Evolutionary conservation across 2,797 vertebrate species (phyloP).

Genomic region (Siniperca scherzeri): DNA sequence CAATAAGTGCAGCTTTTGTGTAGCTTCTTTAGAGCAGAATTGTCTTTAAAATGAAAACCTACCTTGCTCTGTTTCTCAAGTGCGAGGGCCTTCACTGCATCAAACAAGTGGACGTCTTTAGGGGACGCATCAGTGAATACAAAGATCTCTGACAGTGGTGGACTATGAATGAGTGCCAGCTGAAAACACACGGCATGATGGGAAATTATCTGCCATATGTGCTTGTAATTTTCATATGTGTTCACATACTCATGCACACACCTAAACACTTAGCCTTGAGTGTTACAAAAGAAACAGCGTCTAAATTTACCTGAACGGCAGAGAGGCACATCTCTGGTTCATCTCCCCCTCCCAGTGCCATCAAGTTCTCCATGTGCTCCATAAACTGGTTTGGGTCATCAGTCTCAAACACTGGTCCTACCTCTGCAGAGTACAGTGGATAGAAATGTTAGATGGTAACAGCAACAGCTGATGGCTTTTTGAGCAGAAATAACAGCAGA

Average conservation of each 20-base stretch:
- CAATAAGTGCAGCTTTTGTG: not conserved
- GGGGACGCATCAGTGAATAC: slow-evolving; percentile 93
- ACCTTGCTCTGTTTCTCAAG: slow-evolving; percentile 90
- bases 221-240: not conserved
- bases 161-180: slow-evolving; percentile 90
- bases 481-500: not conserved
- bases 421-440: slow-evolving; percentile 72
- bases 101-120: slow-evolving; percentile 88
- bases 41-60: not conserved
- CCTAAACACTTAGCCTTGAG: not conserved
- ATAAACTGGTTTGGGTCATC: slow-evolving; percentile 88
- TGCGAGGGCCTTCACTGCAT: slow-evolving; percentile 85
- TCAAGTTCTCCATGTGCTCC: slow-evolving; percentile 83
- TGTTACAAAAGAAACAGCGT: not conserved
- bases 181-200: slow-evolving; percentile 62
- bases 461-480: not conserved
- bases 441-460: not conserved
- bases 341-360: slow-evolving; percentile 89
- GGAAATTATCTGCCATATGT: not conserved
- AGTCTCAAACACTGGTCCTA: slow-evolving; percentile 89
- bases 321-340: slow-evolving; percentile 94
- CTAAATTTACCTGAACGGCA: slow-evolving; percentile 85
- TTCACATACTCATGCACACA: not conserved
- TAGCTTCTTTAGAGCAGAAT: not conserved
- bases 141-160: slow-evolving; percentile 91